These are phyloP conservation scores for Tragelaphus scriptus DNA, from an alignment of 2,113 vertebrate species.

Conservation along the genomic window DNA sequence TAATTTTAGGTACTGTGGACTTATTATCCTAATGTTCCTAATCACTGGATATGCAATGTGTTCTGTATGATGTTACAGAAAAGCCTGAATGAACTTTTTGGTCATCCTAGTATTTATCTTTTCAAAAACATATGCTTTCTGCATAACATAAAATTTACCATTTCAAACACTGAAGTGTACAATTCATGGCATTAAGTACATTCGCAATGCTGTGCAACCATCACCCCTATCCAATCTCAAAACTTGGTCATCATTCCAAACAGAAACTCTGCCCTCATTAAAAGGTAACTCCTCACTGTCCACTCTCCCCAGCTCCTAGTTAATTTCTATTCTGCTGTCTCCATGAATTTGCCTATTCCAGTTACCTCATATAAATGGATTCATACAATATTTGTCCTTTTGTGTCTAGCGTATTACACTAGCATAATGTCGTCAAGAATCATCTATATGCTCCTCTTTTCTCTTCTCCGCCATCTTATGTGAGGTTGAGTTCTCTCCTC, in stretches of 20 bases:
- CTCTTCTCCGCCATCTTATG: not conserved
- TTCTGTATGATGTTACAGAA: not conserved
- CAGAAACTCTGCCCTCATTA: not conserved
- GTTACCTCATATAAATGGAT: not conserved
- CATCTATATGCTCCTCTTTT: not conserved
- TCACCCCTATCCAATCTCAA: not conserved
- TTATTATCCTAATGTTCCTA: not conserved
- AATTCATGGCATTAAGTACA: not conserved
- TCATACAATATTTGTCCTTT: not conserved
- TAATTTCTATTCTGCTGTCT: not conserved
- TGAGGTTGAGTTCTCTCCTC: not conserved
- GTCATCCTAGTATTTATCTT: not conserved
- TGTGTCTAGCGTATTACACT: not conserved
- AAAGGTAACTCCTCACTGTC: not conserved
- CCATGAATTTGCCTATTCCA: not conserved
- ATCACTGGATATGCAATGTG: not conserved
- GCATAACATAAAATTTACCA: not conserved
- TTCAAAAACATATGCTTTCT: not conserved
- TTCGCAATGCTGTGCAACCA: not conserved
- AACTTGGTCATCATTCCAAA: not conserved
- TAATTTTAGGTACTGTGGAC: not conserved
- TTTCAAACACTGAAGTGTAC: not conserved
- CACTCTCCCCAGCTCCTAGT: not conserved
- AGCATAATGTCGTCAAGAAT: not conserved
- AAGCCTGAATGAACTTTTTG: not conserved